Percentiles rank a stretch among this genome's conserved stretches.
phyloP scores from a whole-genome alignment of 2,113 vertebrate species.

The Melanostigma gelatinosum region DNA sequence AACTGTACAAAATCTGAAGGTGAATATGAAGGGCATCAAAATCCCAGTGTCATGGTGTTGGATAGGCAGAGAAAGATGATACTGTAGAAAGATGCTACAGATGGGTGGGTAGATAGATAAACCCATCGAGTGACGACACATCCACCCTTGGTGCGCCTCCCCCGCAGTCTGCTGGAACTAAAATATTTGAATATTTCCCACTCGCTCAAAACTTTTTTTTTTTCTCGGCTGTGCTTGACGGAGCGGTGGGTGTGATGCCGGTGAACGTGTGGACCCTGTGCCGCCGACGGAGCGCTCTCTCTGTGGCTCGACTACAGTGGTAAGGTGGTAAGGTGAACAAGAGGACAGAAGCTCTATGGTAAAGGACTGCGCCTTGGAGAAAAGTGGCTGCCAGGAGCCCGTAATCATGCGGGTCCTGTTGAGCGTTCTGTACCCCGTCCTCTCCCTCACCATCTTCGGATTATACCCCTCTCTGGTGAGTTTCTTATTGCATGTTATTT shows the following conservation, averaged over 20 bases:
- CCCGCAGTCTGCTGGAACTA: conserved; percentile 60
- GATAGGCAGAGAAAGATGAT: conserved; percentile 11
- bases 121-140: conserved; percentile 57
- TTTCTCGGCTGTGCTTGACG: conserved; percentile 26
- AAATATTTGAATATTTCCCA: conserved; percentile 46
- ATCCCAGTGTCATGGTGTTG: background rate
- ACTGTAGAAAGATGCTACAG: background rate
- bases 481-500: background rate
- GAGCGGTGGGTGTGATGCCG: conserved; percentile 66
- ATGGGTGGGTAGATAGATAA: conserved; percentile 20
- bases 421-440: conserved; percentile 84
- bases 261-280: conserved; percentile 37
- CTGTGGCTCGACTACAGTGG: conserved; percentile 36
- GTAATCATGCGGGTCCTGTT: conserved; percentile 90
- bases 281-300: conserved; percentile 54
- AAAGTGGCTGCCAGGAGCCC: conserved; percentile 76
- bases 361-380: conserved; percentile 67
- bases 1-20: background rate
- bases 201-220: conserved; percentile 71
- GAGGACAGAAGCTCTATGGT: conserved; percentile 32
- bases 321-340: conserved; percentile 5
- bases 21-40: conserved; percentile 11
- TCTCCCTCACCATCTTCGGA: conserved; percentile 88
- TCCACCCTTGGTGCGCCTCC: conserved; percentile 47
- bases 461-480: conserved; percentile 92